A percentile compares a stretch with the other conserved stretches of the same genome.
phyloP scores from a whole-genome alignment of 1,140 invertebrate species.

The Vanessa atalanta region DNA sequence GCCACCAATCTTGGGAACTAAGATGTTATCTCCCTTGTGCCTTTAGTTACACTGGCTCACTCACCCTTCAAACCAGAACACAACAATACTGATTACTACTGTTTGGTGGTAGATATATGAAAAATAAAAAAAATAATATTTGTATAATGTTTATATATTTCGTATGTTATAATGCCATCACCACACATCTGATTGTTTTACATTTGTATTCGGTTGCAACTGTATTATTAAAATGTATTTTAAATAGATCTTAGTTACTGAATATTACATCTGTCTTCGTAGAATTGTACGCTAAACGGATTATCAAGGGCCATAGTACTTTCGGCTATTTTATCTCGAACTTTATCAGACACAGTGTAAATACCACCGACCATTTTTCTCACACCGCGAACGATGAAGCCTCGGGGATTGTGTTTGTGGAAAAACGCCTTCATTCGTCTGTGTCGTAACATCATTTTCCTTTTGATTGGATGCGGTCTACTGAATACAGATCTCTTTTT shows the following conservation, averaged over 20 bases:
- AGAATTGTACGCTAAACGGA: slow-evolving; percentile 62
- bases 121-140: too few relatives aligned
- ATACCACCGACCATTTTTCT: slow-evolving; percentile 58
- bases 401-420: slow-evolving; percentile 52
- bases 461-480: slow-evolving; percentile 60
- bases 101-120: too few relatives aligned
- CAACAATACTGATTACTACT: too few relatives aligned
- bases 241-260: slow-evolving; percentile 42
- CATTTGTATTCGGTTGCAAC: background rate
- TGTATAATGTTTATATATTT: too few relatives aligned
- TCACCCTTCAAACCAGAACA: too few relatives aligned
- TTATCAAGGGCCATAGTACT: slow-evolving; percentile 60
- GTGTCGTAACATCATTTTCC: slow-evolving; percentile 60
- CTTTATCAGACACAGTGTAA: slow-evolving; percentile 60
- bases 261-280: slow-evolving; percentile 61
- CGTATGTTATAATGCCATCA: too few relatives aligned
- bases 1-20: too few relatives aligned
- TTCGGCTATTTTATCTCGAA: slow-evolving; percentile 60
- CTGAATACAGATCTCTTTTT: slow-evolving; percentile 63
- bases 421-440: slow-evolving; percentile 61
- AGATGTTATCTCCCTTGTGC: too few relatives aligned
- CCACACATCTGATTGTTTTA: background rate
- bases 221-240: too few relatives aligned
- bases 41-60: too few relatives aligned
- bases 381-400: slow-evolving; percentile 46